phyloP scores from a whole-genome alignment of 2,888 invertebrate species.

The Tachystola acroxantha region DNA sequence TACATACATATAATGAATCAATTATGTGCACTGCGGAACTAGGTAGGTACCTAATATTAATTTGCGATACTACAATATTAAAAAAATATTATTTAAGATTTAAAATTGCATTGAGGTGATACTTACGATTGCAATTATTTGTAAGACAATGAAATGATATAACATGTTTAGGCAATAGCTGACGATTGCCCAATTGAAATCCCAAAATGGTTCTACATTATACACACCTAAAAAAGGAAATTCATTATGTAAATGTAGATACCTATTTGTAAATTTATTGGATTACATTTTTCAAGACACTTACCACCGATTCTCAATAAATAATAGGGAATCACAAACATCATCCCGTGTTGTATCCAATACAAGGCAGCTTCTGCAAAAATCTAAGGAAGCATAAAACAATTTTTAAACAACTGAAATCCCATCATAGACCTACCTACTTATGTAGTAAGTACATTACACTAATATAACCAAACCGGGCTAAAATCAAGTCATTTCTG shows the following conservation, averaged over 20 bases:
- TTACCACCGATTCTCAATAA: slow-evolving; percentile 92
- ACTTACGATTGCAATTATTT: slow-evolving; percentile 81
- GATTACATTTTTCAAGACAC: slow-evolving; percentile 19
- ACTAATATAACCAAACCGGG: too few species aligned
- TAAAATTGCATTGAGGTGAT: slow-evolving; percentile 6
- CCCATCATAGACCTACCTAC: neutral
- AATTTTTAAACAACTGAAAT: too few species aligned
- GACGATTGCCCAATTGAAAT: slow-evolving; percentile 88
- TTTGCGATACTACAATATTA: too few species aligned
- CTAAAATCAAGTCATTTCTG: too few species aligned
- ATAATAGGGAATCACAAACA: slow-evolving; percentile 96
- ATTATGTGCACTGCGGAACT: too few species aligned
- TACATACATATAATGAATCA: too few species aligned
- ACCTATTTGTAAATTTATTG: neutral
- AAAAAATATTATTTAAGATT: too few species aligned
- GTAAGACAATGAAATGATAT: slow-evolving; percentile 91
- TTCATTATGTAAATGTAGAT: neutral
- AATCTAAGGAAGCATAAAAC: slow-evolving; percentile 81
- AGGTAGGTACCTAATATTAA: too few species aligned
- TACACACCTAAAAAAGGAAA: slow-evolving; percentile 84
- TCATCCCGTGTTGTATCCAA: slow-evolving; percentile 97
- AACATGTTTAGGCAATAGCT: slow-evolving; percentile 87
- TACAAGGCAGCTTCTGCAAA: slow-evolving; percentile 95
- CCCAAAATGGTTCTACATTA: slow-evolving; percentile 85
- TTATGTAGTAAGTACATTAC: neutral